Evolutionary conservation across 2,888 invertebrate genomes (phyloP), one percentile per base, ranked within the genome.

Genomic region (Mythimna vitellina): DNA sequence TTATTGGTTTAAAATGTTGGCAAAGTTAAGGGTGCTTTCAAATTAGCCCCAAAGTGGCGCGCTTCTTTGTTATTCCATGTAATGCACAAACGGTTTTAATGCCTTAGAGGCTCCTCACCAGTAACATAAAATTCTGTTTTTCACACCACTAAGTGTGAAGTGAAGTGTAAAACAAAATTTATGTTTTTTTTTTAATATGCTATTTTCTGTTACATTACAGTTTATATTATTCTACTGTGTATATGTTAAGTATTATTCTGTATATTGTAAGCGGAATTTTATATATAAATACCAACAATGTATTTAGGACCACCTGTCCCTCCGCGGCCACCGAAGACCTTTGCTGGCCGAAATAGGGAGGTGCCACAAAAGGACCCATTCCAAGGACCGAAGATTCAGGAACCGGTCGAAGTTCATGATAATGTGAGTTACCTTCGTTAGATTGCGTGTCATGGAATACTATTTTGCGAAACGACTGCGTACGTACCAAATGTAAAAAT

Each of bases 251-350:
- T 51, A n/a, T 51, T 51, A n/a, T 51, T n/a, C 3, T n/a, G 3
- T 51, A n/a, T 51, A n/a, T n/a, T n/a, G 49, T 49, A 29, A 53
- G 8, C 17, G 17, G 7, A 17, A 54, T 49, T 14, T 29, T 6
- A 29, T 7, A 25, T 6, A 8, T 25, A 20, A 10, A 32, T 57
- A 20, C 20, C 20, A 57, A 9, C 20, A 57, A 57, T 65, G 3
- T 32, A 17, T 73, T 75, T 77, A 96, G 96, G 96, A 8, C 95
- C 96, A 7, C 96, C 96, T 14, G 97, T 97, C 3, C 98, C 98
- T 10, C 98, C 98, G 7, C 96, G 98, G 68, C 98, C 98, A 8
- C 98, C 98, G 1, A 98, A 98, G 93, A 98, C 98, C 0, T 95
- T 97, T 46, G 96, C 97, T 76, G 93, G 97, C 7, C 62, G 75